phyloP scores from a whole-genome alignment of 2,113 vertebrate genomes.

The Plecturocebus donacophilus region DNA sequence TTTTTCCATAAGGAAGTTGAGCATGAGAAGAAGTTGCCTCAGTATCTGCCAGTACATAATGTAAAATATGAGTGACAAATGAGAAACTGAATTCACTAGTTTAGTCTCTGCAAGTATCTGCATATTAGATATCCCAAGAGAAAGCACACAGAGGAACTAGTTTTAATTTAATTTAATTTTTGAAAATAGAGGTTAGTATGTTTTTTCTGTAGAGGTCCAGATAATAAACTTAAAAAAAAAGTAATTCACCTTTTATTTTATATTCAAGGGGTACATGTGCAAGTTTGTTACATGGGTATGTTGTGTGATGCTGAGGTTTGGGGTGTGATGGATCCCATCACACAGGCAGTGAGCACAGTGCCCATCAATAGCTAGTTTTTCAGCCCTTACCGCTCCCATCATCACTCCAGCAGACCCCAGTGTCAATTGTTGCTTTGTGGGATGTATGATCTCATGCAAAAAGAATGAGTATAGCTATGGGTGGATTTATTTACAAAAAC shows the following conservation, averaged over 20 bases:
- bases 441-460: background rate
- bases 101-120: background rate
- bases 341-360: too few relatives aligned
- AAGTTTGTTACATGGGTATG: too few relatives aligned
- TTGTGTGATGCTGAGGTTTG: too few relatives aligned
- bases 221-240: background rate
- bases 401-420: too few relatives aligned
- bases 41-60: background rate
- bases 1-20: background rate
- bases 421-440: too few relatives aligned
- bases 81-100: background rate
- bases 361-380: too few relatives aligned
- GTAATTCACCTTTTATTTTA: too few relatives aligned
- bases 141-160: background rate
- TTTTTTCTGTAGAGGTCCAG: background rate
- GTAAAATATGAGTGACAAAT: background rate
- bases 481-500: background rate
- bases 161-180: background rate
- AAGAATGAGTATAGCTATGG: background rate
- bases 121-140: background rate
- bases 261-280: too few relatives aligned
- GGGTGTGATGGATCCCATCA: too few relatives aligned
- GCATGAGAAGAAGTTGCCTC: background rate
- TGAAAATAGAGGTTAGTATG: background rate
- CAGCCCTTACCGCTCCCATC: too few relatives aligned